A percentile compares a stretch with the other conserved stretches of the same genome.
Evolutionary conservation across 1,140 invertebrate species (phyloP).

Genomic region (Mamestra configurata): DNA sequence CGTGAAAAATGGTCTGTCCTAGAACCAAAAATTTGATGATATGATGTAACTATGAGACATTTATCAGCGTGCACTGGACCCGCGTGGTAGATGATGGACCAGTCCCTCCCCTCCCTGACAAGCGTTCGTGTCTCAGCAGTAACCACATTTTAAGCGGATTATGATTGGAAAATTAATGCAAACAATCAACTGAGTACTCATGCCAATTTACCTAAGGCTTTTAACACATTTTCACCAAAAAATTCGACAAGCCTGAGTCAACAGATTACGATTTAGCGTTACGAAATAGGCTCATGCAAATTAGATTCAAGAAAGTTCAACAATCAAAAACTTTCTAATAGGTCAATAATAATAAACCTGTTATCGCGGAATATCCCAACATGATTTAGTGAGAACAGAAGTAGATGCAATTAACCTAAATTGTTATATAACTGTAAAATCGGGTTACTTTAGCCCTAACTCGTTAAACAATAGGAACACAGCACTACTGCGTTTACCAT

Average conservation of each 20-base stretch:
- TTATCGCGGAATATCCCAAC: neutral
- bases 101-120: too few relatives aligned
- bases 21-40: too few relatives aligned
- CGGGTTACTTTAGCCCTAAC: neutral
- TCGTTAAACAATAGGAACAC: too few relatives aligned
- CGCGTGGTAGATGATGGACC: too few relatives aligned
- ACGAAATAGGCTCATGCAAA: constrained; percentile 23
- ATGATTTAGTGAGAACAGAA: neutral
- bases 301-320: constrained; percentile 36
- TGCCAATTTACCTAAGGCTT: neutral
- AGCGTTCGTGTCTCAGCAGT: too few relatives aligned
- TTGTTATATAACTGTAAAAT: neutral
- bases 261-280: neutral
- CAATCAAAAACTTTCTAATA: constrained; percentile 21
- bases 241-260: neutral
- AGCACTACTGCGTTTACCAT: too few relatives aligned
- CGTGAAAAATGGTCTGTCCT: too few relatives aligned
- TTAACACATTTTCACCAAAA: neutral
- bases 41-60: too few relatives aligned
- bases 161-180: too few relatives aligned
- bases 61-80: too few relatives aligned
- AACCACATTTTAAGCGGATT: too few relatives aligned
- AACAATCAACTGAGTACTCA: too few relatives aligned
- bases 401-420: neutral
- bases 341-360: constrained; percentile 21